Percentiles rank a stretch among this genome's conserved stretches.
Evolutionary conservation across 2,797 vertebrate species (phyloP).

Genomic region (Peromyscus aztecus): DNA sequence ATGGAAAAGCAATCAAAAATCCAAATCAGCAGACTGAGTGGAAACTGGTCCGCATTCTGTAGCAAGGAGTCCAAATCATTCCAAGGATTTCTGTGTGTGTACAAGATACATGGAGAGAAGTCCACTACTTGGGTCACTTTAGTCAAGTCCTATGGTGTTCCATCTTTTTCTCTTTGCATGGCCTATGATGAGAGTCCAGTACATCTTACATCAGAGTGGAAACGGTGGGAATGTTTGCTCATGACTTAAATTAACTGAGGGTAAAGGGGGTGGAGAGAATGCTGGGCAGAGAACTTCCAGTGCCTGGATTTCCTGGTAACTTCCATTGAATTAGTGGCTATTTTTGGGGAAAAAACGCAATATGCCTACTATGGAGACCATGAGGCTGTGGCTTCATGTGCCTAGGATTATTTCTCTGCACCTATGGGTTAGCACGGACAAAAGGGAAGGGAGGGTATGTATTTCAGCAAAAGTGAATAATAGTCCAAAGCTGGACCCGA

Average conservation of each 20-base stretch:
- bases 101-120: background rate
- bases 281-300: background rate
- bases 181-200: background rate
- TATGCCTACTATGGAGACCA: background rate
- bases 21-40: constrained; percentile 30
- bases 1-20: constrained; percentile 20
- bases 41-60: constrained; percentile 1
- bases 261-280: background rate
- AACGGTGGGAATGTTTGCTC: background rate
- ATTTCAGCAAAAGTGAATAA: background rate
- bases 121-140: background rate
- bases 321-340: background rate
- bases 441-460: background rate
- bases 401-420: background rate
- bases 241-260: background rate
- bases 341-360: background rate
- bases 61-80: constrained; percentile 33
- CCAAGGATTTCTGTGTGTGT: background rate
- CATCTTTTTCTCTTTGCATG: background rate
- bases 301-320: constrained; percentile 2
- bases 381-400: background rate
- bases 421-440: background rate
- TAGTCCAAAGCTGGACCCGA: background rate
- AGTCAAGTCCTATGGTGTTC: background rate
- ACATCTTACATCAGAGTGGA: background rate